Conservation (phyloP, 2,113 vertebrate species). For the Toxostoma redivivum region DNA sequence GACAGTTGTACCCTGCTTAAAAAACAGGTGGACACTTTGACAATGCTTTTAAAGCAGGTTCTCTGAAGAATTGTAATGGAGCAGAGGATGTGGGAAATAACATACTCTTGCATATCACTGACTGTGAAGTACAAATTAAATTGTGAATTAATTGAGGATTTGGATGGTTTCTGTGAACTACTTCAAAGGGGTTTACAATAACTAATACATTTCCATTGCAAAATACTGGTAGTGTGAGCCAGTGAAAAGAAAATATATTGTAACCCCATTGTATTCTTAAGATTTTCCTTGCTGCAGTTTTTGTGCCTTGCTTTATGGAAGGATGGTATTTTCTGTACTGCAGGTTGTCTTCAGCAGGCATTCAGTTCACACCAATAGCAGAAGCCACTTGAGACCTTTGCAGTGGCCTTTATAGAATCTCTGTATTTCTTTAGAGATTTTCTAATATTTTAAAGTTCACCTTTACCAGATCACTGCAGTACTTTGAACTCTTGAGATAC, state of each 20-base stretch:
- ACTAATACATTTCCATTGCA: neutral
- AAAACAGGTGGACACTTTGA: neutral
- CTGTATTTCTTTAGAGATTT: neutral
- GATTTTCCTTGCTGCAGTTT: neutral
- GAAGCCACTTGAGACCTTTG: neutral
- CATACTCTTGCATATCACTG: neutral
- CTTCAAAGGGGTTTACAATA: neutral
- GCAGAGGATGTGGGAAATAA: neutral
- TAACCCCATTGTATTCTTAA: neutral
- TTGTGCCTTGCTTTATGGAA: neutral
- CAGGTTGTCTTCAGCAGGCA: neutral
- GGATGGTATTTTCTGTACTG: neutral
- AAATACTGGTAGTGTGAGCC: neutral
- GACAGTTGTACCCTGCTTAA: neutral
- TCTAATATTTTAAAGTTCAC: neutral
- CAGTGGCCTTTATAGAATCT: neutral
- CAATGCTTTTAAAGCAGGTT: neutral
- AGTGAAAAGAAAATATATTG: neutral
- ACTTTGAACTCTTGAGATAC: neutral
- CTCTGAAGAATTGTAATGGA: neutral
- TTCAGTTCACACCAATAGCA: neutral
- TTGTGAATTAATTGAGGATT: neutral
- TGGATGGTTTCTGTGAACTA: neutral
- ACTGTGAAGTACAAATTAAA: neutral
- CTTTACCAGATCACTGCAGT: neutral